Evolutionary conservation across 2,113 vertebrate species (phyloP).

Genomic region (Rhabdomys dilectus): DNA sequence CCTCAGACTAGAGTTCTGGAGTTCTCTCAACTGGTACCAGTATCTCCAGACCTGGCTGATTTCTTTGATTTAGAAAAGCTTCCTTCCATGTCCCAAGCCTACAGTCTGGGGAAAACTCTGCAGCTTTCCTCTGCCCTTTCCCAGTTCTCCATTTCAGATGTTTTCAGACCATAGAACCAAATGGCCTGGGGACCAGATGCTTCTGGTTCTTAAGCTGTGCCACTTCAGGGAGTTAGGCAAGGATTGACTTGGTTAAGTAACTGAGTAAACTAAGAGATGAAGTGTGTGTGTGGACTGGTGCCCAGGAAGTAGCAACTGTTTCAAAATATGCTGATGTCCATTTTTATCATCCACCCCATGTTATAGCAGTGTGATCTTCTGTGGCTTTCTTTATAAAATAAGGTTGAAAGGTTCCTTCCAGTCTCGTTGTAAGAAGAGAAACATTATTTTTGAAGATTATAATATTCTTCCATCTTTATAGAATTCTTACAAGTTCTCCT

Average conservation of each 20-base stretch:
- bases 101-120: background rate
- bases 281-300: background rate
- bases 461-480: background rate
- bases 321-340: background rate
- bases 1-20: background rate
- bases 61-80: background rate
- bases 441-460: background rate
- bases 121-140: background rate
- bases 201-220: background rate
- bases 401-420: background rate
- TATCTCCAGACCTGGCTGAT: background rate
- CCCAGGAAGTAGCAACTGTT: background rate
- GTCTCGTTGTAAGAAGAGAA: background rate
- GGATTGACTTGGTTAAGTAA: background rate
- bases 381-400: background rate
- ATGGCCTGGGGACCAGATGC: background rate
- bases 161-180: background rate
- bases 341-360: background rate
- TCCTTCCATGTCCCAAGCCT: background rate
- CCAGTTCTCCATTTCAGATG: background rate
- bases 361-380: background rate
- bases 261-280: background rate
- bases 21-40: rapidly evolving
- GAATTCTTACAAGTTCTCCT: background rate
- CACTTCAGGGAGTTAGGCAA: background rate